phyloP scores from a whole-genome alignment of 2,797 vertebrate species.

The Melanotaenia boesemani region DNA sequence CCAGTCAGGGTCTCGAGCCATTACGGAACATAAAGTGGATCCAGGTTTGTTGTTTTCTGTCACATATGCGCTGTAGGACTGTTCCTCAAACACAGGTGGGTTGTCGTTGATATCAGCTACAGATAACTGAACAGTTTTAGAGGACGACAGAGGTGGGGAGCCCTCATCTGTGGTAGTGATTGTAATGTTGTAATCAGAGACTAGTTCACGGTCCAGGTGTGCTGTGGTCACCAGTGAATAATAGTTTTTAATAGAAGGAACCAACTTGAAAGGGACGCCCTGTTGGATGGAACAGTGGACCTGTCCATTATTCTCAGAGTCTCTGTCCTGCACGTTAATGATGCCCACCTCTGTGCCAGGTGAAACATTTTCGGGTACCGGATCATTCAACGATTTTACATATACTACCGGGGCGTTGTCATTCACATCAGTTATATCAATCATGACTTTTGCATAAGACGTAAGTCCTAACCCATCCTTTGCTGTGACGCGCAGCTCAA shows the following conservation, averaged over 20 bases:
- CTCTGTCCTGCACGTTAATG: conserved; percentile 10
- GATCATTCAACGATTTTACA: conserved; percentile 60
- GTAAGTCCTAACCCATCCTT: conserved; percentile 67
- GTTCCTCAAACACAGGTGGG: conserved; percentile 4
- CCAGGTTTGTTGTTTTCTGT: conserved; percentile 39
- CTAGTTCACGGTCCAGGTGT: conserved; percentile 62
- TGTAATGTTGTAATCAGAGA: conserved; percentile 69
- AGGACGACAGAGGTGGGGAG: too few species aligned
- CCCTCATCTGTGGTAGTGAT: conserved; percentile 41
- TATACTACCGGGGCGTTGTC: conserved; percentile 72
- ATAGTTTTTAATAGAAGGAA: conserved; percentile 63
- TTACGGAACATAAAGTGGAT: conserved; percentile 18
- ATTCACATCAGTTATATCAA: conserved; percentile 74
- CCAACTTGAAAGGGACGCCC: conserved; percentile 71
- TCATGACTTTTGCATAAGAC: conserved; percentile 53
- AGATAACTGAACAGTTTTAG: too few species aligned
- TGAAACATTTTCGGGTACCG: conserved; percentile 58
- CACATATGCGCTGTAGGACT: conserved; percentile 58
- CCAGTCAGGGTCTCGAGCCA: conserved; percentile 9
- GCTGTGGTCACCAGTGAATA: conserved; percentile 65
- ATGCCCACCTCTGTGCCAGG: conserved; percentile 64
- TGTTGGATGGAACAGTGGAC: conserved; percentile 70
- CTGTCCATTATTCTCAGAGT: conserved; percentile 34
- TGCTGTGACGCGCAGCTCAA: conserved; percentile 65
- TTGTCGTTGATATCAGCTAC: too few species aligned